phyloP scores from a whole-genome alignment of 1,140 invertebrate genomes.

The Meloidogyne hapla region DNA sequence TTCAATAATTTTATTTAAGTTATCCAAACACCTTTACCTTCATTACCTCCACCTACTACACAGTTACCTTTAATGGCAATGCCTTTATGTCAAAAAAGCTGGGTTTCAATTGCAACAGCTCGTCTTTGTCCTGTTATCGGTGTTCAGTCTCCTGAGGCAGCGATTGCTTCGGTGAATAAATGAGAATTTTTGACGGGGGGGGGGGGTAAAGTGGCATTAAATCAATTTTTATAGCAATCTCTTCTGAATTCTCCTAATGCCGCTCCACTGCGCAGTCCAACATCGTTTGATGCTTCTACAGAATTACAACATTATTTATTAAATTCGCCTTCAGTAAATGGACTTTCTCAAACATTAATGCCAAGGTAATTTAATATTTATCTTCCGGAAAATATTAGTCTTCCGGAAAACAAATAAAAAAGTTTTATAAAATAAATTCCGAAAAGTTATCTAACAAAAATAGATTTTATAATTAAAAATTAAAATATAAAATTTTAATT shows the following conservation, averaged over 20 bases:
- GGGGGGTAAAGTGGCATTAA: not conserved
- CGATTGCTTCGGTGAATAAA: not conserved
- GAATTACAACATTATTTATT: not conserved
- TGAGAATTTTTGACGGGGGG: no score
- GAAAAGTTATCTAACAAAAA: no score
- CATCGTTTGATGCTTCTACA: not conserved
- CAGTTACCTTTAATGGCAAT: not conserved
- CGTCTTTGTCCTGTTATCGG: not conserved
- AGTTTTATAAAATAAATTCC: no score
- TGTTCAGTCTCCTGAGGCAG: not conserved
- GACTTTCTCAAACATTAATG: not conserved
- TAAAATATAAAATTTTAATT: no score
- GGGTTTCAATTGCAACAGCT: not conserved
- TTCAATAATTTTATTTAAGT: not conserved
- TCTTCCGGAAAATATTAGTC: no score
- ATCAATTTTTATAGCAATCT: not conserved
- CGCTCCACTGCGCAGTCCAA: not conserved
- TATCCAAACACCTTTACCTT: not conserved
- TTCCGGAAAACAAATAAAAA: no score
- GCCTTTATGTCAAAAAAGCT: not conserved
- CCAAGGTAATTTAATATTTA: not conserved
- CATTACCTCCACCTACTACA: not conserved
- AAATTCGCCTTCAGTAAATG: not conserved
- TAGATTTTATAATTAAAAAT: no score
- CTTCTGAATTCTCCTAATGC: not conserved